A percentile compares a stretch with the other conserved stretches of the same genome.
phyloP scores from a whole-genome alignment of 2,113 vertebrate species.

The Prietella phreatophila region DNA sequence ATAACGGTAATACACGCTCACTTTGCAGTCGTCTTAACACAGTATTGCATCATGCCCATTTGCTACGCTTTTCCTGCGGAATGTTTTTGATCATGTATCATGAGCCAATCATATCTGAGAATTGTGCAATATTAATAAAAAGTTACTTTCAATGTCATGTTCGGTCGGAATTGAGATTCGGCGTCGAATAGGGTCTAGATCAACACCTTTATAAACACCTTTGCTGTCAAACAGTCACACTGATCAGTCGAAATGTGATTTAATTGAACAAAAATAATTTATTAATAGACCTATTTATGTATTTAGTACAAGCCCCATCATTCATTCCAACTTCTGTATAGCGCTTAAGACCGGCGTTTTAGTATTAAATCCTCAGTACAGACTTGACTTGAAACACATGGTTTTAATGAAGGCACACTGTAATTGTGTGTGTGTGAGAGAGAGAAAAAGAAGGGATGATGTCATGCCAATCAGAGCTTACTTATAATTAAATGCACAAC shows the following conservation, averaged over 20 bases:
- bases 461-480: background rate
- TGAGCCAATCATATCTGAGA: background rate
- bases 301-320: background rate
- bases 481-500: background rate
- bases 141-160: background rate
- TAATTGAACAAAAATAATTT: background rate
- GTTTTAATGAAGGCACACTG: background rate
- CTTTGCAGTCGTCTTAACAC: background rate
- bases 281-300: background rate
- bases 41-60: background rate
- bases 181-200: background rate
- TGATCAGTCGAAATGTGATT: background rate
- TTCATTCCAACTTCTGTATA: no score
- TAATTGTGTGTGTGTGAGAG: background rate
- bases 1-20: conserved; percentile 70
- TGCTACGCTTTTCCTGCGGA: background rate
- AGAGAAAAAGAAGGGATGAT: background rate
- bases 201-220: background rate
- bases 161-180: background rate
- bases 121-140: background rate
- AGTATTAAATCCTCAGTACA: background rate
- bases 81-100: background rate
- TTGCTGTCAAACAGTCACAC: no score
- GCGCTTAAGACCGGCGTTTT: background rate
- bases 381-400: background rate